Evolutionary conservation across 2,113 vertebrate genomes (phyloP), one percentile per base, ranked within the genome.

Genomic region (Burhinus oedicnemus): DNA sequence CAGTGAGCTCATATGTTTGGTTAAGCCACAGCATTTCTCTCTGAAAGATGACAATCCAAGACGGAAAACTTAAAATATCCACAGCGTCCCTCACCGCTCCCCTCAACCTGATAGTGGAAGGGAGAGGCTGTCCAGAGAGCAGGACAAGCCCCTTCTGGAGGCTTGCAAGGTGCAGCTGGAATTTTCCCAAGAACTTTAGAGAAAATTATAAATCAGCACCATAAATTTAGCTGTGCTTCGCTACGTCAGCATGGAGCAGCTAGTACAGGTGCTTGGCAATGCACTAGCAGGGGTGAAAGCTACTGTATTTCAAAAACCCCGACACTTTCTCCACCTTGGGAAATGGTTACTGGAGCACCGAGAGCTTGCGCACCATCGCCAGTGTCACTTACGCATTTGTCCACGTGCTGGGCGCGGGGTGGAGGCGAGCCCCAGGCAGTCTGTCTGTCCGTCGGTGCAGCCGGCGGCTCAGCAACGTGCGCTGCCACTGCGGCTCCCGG

Each of bases 401-500:
- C 61, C 34, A 30, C 2, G 1, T 15, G 51, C 51, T 22, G 61
- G 52, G 44, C 3, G 2, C 1, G 3, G 32, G 26, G 26, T 19
- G 21, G 40, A 26, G 4, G 2, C 0, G 18, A 57, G 42, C 30
- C 26, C n/a, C 0, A 1, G 65, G 58, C 18, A 32, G 17, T 11
- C 23, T 8, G 44, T 44, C 51, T 13, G 10, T 32, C 27, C 1
- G 3, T 19, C 1, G 8, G 44, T 15, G 44, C 8, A 2, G 44
- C 32, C 0, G 15, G 57, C 3, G 22, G 52, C 38, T 34, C 60
- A 34, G 74, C 34, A 19, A 6, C n/a, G 2, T 2, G 6, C 6
- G 4, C 45, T 7, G 51, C 29, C 0, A 5, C 47, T 13, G 34
- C 0, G 0, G 79, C 25, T 29, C 7, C 32, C 0, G 0, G 0